A percentile compares a stretch with the other conserved stretches of the same genome.
Evolutionary conservation across 2,888 invertebrate species (phyloP).

Genomic region (Scaptomyza polygonia): DNA sequence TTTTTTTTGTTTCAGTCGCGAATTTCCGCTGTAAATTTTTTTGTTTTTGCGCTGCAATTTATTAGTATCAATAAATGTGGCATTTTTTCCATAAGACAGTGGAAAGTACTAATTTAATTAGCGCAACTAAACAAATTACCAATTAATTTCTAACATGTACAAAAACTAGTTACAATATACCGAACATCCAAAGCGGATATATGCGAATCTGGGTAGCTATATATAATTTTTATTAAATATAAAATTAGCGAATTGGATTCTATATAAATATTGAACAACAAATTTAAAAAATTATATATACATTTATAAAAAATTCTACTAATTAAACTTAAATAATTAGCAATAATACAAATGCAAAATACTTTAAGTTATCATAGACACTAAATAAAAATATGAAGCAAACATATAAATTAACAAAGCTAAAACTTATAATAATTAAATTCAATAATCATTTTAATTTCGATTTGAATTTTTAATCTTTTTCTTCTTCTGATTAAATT

Average conservation of each 20-base stretch:
- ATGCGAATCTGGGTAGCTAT: background rate
- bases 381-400: too few relatives aligned
- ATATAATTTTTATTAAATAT: background rate
- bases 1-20: conserved; percentile 3
- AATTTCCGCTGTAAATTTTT: conserved; percentile 47
- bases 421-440: too few relatives aligned
- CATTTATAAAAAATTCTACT: too few relatives aligned
- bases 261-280: too few relatives aligned
- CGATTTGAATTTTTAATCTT: too few relatives aligned
- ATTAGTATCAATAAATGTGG: conserved; percentile 29
- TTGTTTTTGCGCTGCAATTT: conserved; percentile 45
- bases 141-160: conserved; percentile 38
- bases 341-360: background rate
- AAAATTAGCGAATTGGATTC: too few relatives aligned
- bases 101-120: conserved; percentile 64
- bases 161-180: conserved; percentile 22
- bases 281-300: too few relatives aligned
- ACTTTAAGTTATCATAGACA: too few relatives aligned
- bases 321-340: background rate
- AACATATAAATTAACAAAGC: too few relatives aligned
- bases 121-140: conserved; percentile 45
- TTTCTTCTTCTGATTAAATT: too few relatives aligned
- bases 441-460: too few relatives aligned
- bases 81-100: conserved; percentile 7
- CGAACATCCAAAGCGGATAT: conserved; percentile 30